Conservation (phyloP, 2,113 vertebrate species). For the Rhegmatorhina hoffmannsi region DNA sequence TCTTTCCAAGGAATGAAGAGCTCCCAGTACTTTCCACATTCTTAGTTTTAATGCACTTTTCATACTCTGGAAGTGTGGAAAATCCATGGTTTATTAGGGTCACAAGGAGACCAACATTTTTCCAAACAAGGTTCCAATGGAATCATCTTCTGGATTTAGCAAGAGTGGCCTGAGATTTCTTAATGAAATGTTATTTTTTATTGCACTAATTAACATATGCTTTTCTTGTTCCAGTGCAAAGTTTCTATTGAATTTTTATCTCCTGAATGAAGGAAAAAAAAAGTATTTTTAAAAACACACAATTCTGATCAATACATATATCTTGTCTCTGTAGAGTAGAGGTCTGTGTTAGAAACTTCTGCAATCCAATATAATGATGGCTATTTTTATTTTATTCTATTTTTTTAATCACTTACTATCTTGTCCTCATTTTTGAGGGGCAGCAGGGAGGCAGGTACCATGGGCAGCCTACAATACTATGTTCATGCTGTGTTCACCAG, state of each 20-base stretch:
- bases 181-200: background rate
- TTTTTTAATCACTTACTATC: background rate
- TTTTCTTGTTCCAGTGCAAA: background rate
- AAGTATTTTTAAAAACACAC: background rate
- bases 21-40: fast-evolving
- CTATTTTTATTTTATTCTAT: background rate
- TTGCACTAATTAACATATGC: background rate
- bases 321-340: background rate
- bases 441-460: background rate
- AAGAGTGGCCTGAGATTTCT: background rate
- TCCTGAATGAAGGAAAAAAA: background rate
- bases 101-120: background rate
- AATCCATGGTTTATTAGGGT: background rate
- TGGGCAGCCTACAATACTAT: background rate
- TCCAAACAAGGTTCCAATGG: background rate
- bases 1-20: background rate
- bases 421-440: background rate
- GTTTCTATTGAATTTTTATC: background rate
- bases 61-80: background rate
- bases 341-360: background rate
- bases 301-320: background rate
- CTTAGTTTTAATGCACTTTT: background rate
- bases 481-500: background rate
- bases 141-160: background rate
- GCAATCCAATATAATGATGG: background rate